Percentiles rank a stretch among this genome's conserved stretches.
Evolutionary conservation across 2,888 invertebrate genomes (phyloP).

Genomic region (Graphium colonna): DNA sequence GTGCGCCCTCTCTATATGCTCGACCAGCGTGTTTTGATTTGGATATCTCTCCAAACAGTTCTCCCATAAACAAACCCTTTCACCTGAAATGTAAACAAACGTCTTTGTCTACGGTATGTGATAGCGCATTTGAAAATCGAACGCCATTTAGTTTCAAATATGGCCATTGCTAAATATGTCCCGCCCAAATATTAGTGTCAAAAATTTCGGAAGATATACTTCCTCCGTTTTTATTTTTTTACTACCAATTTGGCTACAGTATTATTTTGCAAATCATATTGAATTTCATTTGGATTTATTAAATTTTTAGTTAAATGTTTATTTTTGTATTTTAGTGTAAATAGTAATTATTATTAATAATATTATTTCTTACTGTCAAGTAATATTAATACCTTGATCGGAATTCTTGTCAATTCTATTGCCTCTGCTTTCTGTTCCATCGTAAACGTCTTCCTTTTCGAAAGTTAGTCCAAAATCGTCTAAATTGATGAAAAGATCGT

Average conservation of each 20-base stretch:
- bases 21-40: slow-evolving; percentile 88
- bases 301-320: neutral
- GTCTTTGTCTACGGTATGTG: neutral
- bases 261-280: neutral
- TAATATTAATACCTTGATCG: slow-evolving; percentile 51
- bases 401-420: slow-evolving; percentile 40
- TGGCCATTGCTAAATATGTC: too few species aligned
- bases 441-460: slow-evolving; percentile 49
- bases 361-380: too few species aligned
- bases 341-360: neutral
- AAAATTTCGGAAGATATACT: too few species aligned
- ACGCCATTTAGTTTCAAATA: neutral
- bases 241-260: neutral
- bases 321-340: neutral
- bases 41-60: slow-evolving; percentile 90
- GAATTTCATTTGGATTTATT: neutral
- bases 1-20: slow-evolving; percentile 92
- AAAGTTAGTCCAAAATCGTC: slow-evolving; percentile 67
- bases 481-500: slow-evolving; percentile 68
- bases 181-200: too few species aligned
- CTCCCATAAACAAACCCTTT: slow-evolving; percentile 88
- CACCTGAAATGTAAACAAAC: slow-evolving; percentile 51
- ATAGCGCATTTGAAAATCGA: neutral
- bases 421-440: slow-evolving; percentile 33
- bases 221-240: too few species aligned